Evolutionary conservation across 2,113 vertebrate genomes (phyloP), one percentile per base, ranked within the genome.

Genomic region (Cyrtonyx montezumae): DNA sequence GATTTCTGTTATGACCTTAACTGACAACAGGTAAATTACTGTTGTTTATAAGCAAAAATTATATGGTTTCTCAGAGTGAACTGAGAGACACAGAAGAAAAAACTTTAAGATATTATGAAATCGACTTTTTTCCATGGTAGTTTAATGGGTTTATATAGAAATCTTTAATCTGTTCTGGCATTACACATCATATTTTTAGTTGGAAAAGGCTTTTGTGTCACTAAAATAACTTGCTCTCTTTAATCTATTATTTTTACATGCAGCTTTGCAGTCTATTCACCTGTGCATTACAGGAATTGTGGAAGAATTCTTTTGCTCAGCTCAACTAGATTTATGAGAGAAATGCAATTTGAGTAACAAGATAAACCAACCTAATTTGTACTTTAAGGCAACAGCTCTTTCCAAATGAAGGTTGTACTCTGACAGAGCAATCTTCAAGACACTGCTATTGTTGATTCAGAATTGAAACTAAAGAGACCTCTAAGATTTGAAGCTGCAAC

Each of bases 1-100:
- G 48, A 58, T 63, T 93, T 96, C 95, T 95, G 76, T 83, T 93
- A 48, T 92, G 94, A 95, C 93, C 94, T 97, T 53, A 63, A 43
- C 78, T 93, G 90, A 91, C 83, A 91, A 85, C 46, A 3, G 88
- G 48, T 82, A 95, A 97, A 95, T 87, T 87, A 75, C 80, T 93
- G 55, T 30, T 48, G 61, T 92, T 86, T 85, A 87, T 56, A 93
- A 69, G 79, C 62, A 69, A 45, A 73, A 83, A 34, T 71, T 73
- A 79, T 70, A 82, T 61, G 61, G 45, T 70, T 88, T 83, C 46
- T 45, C 79, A 89, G 80, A 81, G 45, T 6, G 28, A 15, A 49
- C 68, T 61, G 48, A 40, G 81, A 80, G 37, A 30, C 8, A 4
- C 68, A 55, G 34, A 95, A 76, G 40, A 77, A 51, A 87, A 42